phyloP scores from a whole-genome alignment of 2,113 vertebrate species.

The Calyptomena viridis region DNA sequence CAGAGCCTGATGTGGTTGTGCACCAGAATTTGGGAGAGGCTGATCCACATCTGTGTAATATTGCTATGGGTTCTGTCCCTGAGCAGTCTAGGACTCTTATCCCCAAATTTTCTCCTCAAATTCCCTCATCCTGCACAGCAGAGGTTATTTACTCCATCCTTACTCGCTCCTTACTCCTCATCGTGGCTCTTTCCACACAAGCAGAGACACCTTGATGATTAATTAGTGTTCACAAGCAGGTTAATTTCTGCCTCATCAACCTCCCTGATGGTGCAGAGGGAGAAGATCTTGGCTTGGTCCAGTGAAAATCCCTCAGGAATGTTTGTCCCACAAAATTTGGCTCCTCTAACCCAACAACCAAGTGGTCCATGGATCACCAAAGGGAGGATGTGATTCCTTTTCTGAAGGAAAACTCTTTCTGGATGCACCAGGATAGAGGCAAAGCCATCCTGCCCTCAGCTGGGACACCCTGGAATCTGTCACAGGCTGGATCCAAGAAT shows the following conservation, averaged over 20 bases:
- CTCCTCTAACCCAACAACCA: not conserved
- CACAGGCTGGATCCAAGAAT: not conserved
- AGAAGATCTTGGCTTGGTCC: too few species aligned
- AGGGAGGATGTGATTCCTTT: not conserved
- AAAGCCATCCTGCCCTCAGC: not conserved
- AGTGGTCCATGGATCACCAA: not conserved
- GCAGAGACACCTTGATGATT: not conserved
- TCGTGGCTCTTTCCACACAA: not conserved
- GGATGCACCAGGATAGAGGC: not conserved
- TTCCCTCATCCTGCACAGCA: not conserved
- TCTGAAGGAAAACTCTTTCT: not conserved
- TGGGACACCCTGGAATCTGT: not conserved
- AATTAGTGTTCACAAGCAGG: not conserved
- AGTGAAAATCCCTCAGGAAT: not conserved
- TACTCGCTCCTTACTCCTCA: not conserved
- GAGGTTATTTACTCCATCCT: not conserved
- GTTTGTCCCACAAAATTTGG: not conserved
- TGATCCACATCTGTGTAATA: rapidly evolving
- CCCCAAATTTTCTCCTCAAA: not conserved
- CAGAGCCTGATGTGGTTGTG: not conserved
- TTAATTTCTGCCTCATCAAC: not conserved
- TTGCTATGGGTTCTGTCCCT: not conserved
- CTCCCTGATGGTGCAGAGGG: not conserved
- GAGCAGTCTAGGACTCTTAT: not conserved
- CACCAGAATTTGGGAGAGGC: not conserved